Evolutionary conservation across 1,140 invertebrate genomes (phyloP), one percentile per base, ranked within the genome.

Genomic region (Pectinophora gossypiella): DNA sequence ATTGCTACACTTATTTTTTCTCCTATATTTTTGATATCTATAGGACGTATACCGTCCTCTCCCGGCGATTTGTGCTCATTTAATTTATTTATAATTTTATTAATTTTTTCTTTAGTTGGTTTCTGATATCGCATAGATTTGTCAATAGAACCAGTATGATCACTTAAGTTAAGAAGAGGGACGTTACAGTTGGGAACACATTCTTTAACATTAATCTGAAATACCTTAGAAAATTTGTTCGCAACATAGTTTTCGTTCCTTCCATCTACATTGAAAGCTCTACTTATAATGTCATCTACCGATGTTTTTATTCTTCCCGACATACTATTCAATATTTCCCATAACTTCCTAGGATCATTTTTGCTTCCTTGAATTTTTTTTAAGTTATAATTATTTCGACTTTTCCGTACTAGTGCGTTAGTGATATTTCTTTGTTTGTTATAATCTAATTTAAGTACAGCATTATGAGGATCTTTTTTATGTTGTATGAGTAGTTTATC

Each of bases 361-460:
- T 44, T 32, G 18, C 44, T 48, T 35, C 51, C 15, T 36, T 20
- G 46, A 4, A 49, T 49, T 49, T 49, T 10, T 46, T 64, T 59
- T 54, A 48, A 59, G 19, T 48, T 0, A 12, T 54, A 46, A n/a
- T 54, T 51, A 12, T 49, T 49, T 49, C 21, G 36, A 36, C 3
- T 15, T 6, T 38, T 36, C 1, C 19, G 1, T 16, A 45, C 51
- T 18, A 54, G 48, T 56, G 56, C 59, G 23, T 59, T 63, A 19
- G 61, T 63, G 48, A 56, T 59, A 51, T 63, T 63, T 54, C 61
- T 54, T 35, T 56, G 55, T 43, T 22, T 57, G 46, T 56, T 64
- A 15, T 64, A 64, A 19, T 51, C 56, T 45, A n/a, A 56, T 59
- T 45, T 46, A 15, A 32, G n/a, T 38, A n/a, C 13, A 5, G 4